Base-by-base conservation (phyloP, 2,888 invertebrate species). In the Pegoplata infirma region DNA sequence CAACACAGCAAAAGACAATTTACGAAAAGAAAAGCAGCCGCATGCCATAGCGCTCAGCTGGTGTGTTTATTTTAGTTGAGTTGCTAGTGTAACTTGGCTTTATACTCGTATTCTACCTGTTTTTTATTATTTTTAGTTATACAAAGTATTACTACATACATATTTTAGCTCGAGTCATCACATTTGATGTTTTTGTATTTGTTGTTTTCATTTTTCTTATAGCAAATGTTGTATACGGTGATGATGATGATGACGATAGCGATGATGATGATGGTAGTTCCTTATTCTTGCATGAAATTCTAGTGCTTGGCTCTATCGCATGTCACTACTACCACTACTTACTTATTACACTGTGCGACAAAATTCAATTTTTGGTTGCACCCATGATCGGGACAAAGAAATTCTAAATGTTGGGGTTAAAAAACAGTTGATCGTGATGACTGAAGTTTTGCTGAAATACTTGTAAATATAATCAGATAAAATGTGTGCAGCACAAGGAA, bases 41-140 rank as follows among this genome's bases (percentile, higher is more conserved):
- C 75, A 79, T 72, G 79, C 53, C 67, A 72, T 47, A 69, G 61
- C 28, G 61, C 61, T 78, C 78, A 78, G 78, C 78, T 79, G 74
- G 69, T 71, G 66, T 71, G 64, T 56, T 59, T 63, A n/a, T n/a
- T n/a, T n/a, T n/a, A n/a, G n/a, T n/a, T n/a, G n/a, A 40, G 36
- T 75, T 40, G 44, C 49, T 19, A 44, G 14, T 63, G 32, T 16
- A 36, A 36, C 36, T 40, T 32, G 47, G 47, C 19, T 47, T 74
- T 59, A 66, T n/a, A n/a, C n/a, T n/a, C n/a, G n/a, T 69, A 64
- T 66, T 73, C 36, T 79, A 72, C 63, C 71, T 63, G 56, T 67
- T 72, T 59, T 67, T 58, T 63, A n/a, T 56, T 69, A 1, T 63
- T n/a, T n/a, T n/a, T n/a, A n/a, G n/a, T n/a, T n/a, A n/a, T n/a